These are phyloP conservation scores for Ophonus ardosiacus DNA, from an alignment of 2,888 invertebrate species.

Conservation along the genomic window DNA sequence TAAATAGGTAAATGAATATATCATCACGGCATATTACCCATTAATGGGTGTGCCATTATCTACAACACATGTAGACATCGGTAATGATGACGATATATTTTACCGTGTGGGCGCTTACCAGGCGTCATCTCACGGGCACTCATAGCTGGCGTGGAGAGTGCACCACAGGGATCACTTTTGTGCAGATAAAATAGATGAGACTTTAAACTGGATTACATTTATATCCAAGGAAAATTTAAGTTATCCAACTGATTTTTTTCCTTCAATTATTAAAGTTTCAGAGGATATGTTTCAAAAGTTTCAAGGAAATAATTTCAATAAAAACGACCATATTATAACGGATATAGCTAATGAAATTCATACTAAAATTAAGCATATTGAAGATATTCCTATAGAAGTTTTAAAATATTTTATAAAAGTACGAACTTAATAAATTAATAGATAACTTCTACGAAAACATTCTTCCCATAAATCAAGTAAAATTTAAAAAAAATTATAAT, in stretches of 20 bases:
- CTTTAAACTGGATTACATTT: not conserved
- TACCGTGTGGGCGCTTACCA: too few relatives aligned
- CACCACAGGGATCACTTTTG: too few relatives aligned
- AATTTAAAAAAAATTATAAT: not conserved
- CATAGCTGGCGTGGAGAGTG: too few relatives aligned
- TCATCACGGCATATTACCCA: too few relatives aligned
- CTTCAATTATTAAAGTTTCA: not conserved
- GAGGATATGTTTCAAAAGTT: conserved; percentile 6
- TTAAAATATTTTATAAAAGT: not conserved
- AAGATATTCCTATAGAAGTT: not conserved
- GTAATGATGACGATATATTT: too few relatives aligned
- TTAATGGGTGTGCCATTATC: too few relatives aligned
- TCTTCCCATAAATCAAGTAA: not conserved
- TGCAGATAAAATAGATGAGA: not conserved
- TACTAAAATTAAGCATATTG: not conserved
- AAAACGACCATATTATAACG: not conserved
- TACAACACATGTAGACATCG: too few relatives aligned
- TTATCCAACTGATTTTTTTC: not conserved
- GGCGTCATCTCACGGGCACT: too few relatives aligned
- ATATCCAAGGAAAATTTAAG: not conserved
- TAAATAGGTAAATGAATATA: too few relatives aligned
- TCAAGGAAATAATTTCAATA: not conserved
- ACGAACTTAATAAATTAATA: not conserved
- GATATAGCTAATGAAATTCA: not conserved
- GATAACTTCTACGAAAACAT: not conserved